Conservation (phyloP, 2,797 vertebrate species). For the Macrochelys suwanniensis region DNA sequence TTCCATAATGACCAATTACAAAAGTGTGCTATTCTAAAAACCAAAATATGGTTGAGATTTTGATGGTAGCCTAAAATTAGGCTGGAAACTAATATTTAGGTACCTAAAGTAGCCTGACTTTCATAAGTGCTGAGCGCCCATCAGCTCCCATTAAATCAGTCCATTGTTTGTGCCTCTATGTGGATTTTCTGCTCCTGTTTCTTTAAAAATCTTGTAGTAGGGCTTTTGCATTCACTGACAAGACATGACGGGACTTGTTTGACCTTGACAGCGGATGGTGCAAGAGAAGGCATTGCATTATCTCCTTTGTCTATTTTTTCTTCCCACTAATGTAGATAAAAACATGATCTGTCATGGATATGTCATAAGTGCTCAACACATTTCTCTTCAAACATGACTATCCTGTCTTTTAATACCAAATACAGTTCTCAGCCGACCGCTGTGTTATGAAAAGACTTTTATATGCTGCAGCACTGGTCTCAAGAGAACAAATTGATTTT, state of each 20-base stretch:
- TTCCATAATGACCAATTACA: background rate
- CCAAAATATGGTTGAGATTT: background rate
- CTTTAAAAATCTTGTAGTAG: background rate
- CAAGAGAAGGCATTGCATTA: background rate
- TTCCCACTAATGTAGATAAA: conserved; percentile 33
- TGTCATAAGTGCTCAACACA: background rate
- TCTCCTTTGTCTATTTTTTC: conserved; percentile 1
- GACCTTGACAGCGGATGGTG: background rate
- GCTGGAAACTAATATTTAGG: background rate
- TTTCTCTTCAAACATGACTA: background rate
- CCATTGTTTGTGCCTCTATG: background rate
- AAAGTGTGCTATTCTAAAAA: background rate
- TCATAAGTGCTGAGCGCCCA: background rate
- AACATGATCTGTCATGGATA: background rate
- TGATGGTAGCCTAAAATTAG: background rate
- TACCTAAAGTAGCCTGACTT: background rate
- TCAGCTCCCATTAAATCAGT: background rate
- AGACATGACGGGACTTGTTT: background rate
- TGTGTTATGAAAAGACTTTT: conserved; percentile 1
- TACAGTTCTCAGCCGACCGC: background rate
- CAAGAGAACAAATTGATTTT: background rate
- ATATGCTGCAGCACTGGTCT: background rate
- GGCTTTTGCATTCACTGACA: background rate
- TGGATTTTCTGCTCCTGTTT: background rate
- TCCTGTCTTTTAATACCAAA: background rate